phyloP scores from a whole-genome alignment of 2,888 invertebrate species.

The Drosophila anceps region DNA sequence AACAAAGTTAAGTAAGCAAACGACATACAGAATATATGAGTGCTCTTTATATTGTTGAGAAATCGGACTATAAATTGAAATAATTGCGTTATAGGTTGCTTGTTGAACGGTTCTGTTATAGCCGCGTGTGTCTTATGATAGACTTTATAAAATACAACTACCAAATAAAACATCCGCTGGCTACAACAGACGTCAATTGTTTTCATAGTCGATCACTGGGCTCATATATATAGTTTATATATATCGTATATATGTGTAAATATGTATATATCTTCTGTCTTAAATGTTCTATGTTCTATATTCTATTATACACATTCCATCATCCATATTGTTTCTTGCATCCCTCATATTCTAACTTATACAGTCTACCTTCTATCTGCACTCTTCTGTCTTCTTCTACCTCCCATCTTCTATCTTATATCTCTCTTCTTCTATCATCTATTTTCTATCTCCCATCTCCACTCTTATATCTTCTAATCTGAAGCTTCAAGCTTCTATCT shows the following conservation, averaged over 20 bases:
- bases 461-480: too few relatives aligned
- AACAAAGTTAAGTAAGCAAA: background rate
- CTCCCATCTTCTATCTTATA: background rate
- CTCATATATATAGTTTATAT: background rate
- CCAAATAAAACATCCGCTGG: constrained; percentile 88
- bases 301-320: background rate
- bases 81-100: constrained; percentile 33
- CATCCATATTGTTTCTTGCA: background rate
- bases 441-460: background rate
- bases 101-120: constrained; percentile 84
- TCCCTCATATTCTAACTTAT: background rate
- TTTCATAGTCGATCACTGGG: background rate
- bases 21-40: background rate
- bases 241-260: background rate
- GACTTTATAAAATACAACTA: constrained; percentile 86
- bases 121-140: constrained; percentile 90
- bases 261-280: background rate
- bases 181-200: constrained; percentile 81
- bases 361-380: background rate
- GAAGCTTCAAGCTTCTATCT: too few relatives aligned
- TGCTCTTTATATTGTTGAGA: background rate
- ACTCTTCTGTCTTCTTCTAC: background rate
- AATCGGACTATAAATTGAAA: too few relatives aligned
- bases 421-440: background rate
- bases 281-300: background rate